These are phyloP conservation scores for Alfaro cultratus DNA, from an alignment of 2,797 vertebrate species.

Conservation along the genomic window DNA sequence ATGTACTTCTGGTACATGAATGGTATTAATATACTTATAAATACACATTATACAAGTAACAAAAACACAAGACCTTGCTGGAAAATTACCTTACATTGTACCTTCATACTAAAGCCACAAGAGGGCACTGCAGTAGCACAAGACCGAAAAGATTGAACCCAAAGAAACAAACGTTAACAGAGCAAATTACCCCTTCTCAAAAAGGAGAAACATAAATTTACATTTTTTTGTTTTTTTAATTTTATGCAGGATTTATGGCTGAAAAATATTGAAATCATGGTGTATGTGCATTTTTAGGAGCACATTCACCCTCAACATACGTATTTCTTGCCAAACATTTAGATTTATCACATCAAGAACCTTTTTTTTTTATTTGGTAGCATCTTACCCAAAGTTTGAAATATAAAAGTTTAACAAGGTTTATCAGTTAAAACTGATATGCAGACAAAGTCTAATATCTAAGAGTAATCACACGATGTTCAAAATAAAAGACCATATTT, in stretches of 20 bases:
- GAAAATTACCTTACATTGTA: background rate
- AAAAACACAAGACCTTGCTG: background rate
- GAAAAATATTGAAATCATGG: background rate
- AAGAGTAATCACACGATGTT: background rate
- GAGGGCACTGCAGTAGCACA: conserved; percentile 26
- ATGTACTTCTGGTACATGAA: background rate
- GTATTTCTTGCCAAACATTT: background rate
- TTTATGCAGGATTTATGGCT: background rate
- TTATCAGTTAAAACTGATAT: background rate
- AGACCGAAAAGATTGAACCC: background rate
- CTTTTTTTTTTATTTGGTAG: background rate
- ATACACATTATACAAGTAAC: background rate
- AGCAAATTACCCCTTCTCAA: background rate
- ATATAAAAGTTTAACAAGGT: background rate
- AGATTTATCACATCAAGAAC: background rate
- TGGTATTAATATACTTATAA: background rate
- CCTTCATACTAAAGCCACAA: conserved; percentile 27
- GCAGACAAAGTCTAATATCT: background rate
- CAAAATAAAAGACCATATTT: background rate
- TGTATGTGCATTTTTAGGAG: background rate
- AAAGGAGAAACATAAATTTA: background rate
- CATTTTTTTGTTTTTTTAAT: too few species aligned
- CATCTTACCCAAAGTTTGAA: background rate
- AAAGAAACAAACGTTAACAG: background rate
- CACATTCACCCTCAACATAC: background rate